Evolutionary conservation across 2,797 vertebrate species (phyloP).

Genomic region (Premnoplex brunnescens): DNA sequence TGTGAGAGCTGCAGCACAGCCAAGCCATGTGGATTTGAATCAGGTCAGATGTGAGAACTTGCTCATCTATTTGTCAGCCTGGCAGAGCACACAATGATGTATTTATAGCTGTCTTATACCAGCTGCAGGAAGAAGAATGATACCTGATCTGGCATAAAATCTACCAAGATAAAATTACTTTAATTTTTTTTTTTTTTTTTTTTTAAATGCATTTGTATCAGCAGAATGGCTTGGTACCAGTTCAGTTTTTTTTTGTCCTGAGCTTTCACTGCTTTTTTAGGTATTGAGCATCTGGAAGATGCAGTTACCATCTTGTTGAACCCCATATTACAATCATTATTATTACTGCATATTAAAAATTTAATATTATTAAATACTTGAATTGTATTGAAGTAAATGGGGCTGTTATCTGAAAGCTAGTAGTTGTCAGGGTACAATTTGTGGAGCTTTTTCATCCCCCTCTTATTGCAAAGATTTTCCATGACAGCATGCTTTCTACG

Average conservation of each 20-base stretch:
- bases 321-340: background rate
- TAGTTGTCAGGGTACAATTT: background rate
- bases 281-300: background rate
- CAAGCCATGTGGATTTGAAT: background rate
- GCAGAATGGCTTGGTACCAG: background rate
- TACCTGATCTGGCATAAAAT: constrained; percentile 38
- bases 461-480: background rate
- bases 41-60: background rate
- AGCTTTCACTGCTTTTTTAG: background rate
- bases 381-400: background rate
- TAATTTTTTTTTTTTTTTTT: no score
- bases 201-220: background rate
- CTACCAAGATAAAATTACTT: constrained; percentile 8
- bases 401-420: background rate
- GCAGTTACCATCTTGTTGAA: background rate
- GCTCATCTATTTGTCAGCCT: background rate
- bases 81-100: background rate
- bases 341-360: no score
- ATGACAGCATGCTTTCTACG: background rate
- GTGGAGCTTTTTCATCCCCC: background rate
- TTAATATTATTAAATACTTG: background rate
- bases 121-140: constrained; percentile 44
- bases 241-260: background rate
- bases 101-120: constrained; percentile 11
- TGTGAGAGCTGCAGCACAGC: fast-evolving